Conservation (phyloP, 2,113 vertebrate species). For the Henicopernis longicauda region DNA sequence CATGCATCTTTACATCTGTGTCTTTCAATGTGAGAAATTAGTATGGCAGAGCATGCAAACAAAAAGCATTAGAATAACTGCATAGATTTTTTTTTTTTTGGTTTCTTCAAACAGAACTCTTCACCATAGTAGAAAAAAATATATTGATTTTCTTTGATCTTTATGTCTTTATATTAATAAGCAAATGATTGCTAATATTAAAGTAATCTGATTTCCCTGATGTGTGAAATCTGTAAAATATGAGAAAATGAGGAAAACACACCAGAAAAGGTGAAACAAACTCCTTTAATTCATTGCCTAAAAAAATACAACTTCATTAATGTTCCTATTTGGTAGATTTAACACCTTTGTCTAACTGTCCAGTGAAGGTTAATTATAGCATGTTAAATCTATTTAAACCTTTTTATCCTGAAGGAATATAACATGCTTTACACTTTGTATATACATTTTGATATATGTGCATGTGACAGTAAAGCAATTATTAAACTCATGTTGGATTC, state of each 20-base stretch:
- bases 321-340: not conserved
- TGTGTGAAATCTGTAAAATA: not conserved
- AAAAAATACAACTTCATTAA: not conserved
- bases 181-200: not conserved
- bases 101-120: not conserved
- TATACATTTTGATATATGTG: not conserved
- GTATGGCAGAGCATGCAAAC: not conserved
- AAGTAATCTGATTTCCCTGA: not conserved
- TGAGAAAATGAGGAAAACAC: not conserved
- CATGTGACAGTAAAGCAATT: not conserved
- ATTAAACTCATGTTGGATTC: not conserved
- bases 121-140: not conserved
- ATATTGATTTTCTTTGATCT: not conserved
- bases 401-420: not conserved
- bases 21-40: conserved; percentile 21
- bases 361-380: not conserved
- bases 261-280: not conserved
- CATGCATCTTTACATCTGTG: conserved; percentile 1
- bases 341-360: not conserved
- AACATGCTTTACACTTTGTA: not conserved
- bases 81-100: not conserved
- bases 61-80: conserved; percentile 4
- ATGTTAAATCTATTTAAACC: not conserved
- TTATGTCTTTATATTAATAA: not conserved
- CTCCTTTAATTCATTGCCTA: not conserved